These are phyloP conservation scores for Capitella teleta DNA, from an alignment of 1,140 invertebrate species.

Conservation along the genomic window DNA sequence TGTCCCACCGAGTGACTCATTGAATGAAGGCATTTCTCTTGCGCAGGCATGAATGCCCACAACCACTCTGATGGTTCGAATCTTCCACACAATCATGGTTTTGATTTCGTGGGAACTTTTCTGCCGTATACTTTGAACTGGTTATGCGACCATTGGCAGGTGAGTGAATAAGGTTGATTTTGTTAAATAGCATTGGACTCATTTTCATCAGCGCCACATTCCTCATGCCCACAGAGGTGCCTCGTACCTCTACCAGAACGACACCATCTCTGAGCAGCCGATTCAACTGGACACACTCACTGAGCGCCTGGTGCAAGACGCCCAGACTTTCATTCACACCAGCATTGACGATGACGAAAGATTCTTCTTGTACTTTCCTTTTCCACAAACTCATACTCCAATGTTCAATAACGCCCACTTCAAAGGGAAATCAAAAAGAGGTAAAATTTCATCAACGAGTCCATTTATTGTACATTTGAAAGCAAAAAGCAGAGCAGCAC, in stretches of 20 bases:
- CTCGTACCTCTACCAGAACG: not conserved
- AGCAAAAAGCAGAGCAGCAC: no score
- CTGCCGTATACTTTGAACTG: not conserved
- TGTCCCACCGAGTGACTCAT: not conserved
- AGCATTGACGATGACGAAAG: not conserved
- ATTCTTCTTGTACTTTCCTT: not conserved
- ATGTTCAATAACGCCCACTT: not conserved
- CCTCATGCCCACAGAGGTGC: not conserved
- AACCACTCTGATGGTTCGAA: not conserved
- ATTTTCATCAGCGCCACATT: not conserved
- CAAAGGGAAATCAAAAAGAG: not conserved
- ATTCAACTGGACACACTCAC: not conserved
- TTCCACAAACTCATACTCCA: not conserved
- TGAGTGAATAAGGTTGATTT: no score
- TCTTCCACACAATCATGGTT: not conserved
- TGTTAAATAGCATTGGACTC: no score
- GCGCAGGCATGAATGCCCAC: not conserved
- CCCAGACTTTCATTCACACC: not conserved
- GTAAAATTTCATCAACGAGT: no score
- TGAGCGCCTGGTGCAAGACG: not conserved
- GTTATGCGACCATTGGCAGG: not conserved
- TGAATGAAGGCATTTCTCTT: not conserved
- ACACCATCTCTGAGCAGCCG: not conserved
- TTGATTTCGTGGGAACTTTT: not conserved
- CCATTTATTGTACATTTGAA: no score